Percentiles rank a stretch among this genome's conserved stretches.
Evolutionary conservation across 2,888 invertebrate species (phyloP).

Genomic region (Melitaea athalia): DNA sequence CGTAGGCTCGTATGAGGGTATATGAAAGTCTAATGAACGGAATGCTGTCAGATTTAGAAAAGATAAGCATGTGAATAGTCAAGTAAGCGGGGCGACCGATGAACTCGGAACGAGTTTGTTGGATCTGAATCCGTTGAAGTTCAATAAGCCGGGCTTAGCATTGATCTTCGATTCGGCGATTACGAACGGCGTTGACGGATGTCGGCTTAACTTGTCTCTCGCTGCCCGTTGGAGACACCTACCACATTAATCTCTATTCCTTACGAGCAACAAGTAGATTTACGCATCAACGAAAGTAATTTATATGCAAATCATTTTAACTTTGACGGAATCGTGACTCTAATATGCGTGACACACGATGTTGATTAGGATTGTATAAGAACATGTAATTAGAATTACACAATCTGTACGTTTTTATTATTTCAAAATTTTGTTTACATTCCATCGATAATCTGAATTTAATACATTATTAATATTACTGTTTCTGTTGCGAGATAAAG

Average conservation of each 20-base stretch:
- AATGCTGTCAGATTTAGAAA: slow-evolving; percentile 68
- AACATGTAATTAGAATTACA: slow-evolving; percentile 40
- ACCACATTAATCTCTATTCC: slow-evolving; percentile 79
- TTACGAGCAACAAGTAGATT: slow-evolving; percentile 79
- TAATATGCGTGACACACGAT: slow-evolving; percentile 66
- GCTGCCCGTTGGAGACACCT: slow-evolving; percentile 70
- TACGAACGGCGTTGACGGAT: slow-evolving; percentile 80
- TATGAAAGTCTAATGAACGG: slow-evolving; percentile 50
- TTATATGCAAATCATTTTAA: slow-evolving; percentile 80
- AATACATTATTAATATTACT: slow-evolving; percentile 69
- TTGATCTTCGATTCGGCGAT: slow-evolving; percentile 79
- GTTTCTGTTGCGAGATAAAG: slow-evolving; percentile 72
- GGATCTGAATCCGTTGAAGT: slow-evolving; percentile 69
- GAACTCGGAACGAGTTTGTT: slow-evolving; percentile 60
- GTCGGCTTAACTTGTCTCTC: slow-evolving; percentile 80
- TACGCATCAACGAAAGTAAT: slow-evolving; percentile 78
- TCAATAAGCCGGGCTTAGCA: slow-evolving; percentile 79
- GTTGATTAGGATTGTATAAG: slow-evolving; percentile 50
- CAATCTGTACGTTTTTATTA: slow-evolving; percentile 9
- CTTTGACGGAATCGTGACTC: slow-evolving; percentile 74
- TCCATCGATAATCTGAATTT: slow-evolving; percentile 53
- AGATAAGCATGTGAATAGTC: slow-evolving; percentile 61
- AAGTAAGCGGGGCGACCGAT: slow-evolving; percentile 54
- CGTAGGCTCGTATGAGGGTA: slow-evolving; percentile 33
- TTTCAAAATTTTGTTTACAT: not conserved